Percentiles rank a stretch among this genome's conserved stretches.
phyloP scores from a whole-genome alignment of 2,888 invertebrate genomes.

The Drosophila barbarae region DNA sequence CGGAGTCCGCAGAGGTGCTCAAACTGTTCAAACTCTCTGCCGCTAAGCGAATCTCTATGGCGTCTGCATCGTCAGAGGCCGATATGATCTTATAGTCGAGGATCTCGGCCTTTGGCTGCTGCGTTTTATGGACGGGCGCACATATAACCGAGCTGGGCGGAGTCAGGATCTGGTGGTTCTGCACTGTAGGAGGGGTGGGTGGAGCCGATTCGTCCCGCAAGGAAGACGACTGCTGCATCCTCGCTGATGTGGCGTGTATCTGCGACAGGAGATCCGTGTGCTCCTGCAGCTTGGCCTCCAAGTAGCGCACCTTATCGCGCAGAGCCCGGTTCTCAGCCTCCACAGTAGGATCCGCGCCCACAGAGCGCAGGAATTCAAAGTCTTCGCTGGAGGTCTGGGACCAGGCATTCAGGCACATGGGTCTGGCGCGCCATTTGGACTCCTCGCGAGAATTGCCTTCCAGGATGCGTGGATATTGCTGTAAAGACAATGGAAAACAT shows the following conservation, averaged over 20 bases:
- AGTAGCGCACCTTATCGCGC: constrained; percentile 61
- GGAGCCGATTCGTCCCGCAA: constrained; percentile 9
- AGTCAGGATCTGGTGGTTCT: constrained; percentile 46
- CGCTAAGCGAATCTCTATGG: constrained; percentile 72
- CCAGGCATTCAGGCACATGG: constrained; percentile 68
- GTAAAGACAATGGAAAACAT: not conserved
- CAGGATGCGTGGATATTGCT: constrained; percentile 39
- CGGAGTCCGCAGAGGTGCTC: constrained; percentile 70
- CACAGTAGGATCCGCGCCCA: constrained; percentile 31
- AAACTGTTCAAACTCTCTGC: constrained; percentile 64
- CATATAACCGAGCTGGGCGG: constrained; percentile 58
- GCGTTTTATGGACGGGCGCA: constrained; percentile 22
- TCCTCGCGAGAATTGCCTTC: constrained; percentile 25
- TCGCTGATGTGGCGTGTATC: constrained; percentile 63
- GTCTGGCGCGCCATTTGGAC: not conserved
- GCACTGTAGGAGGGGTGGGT: constrained; percentile 31
- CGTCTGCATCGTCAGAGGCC: constrained; percentile 60
- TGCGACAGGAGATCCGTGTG: constrained; percentile 67
- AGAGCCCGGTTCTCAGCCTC: constrained; percentile 55
- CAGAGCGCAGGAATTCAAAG: constrained; percentile 50
- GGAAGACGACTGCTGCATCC: constrained; percentile 48
- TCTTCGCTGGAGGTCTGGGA: constrained; percentile 69
- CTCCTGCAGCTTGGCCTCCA: constrained; percentile 65
- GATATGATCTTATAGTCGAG: constrained; percentile 72
- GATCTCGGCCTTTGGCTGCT: constrained; percentile 39